phyloP scores from a whole-genome alignment of 2,797 vertebrate species.

The Okamejei kenojei region DNA sequence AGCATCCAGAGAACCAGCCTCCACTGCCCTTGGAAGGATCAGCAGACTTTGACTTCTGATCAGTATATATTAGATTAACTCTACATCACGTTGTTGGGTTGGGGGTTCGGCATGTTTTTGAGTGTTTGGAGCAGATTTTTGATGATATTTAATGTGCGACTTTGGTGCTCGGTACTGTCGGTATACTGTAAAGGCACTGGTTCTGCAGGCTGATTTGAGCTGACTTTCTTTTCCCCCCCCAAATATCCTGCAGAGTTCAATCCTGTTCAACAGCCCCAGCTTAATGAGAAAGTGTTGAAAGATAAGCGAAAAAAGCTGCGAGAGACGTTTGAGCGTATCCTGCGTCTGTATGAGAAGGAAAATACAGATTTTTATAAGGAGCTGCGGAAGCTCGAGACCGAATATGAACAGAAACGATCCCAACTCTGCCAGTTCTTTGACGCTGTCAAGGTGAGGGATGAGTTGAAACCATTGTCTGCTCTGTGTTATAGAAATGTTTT shows the following conservation, averaged over 20 bases:
- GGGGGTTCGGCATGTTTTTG: not conserved
- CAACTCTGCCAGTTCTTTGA: conserved; percentile 79
- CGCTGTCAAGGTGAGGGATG: conserved; percentile 65
- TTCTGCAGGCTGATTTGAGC: not conserved
- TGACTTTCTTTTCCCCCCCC: conserved; percentile 15
- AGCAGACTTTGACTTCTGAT: not conserved
- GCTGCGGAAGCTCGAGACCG: conserved; percentile 82
- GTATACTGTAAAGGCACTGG: not conserved
- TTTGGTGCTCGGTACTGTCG: not conserved
- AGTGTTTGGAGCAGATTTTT: not conserved
- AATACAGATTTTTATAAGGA: conserved; percentile 97
- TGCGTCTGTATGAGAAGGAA: conserved; percentile 88
- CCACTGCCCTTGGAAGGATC: not conserved
- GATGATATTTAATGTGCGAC: not conserved
- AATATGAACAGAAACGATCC: conserved; percentile 89
- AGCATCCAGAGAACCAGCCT: no score
- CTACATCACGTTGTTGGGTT: not conserved
- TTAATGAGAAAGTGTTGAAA: conserved; percentile 91
- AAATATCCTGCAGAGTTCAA: conserved; percentile 75
- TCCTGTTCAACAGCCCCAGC: conserved; percentile 80
- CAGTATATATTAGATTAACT: not conserved
- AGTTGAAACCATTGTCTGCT: not conserved
- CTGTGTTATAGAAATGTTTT: not conserved
- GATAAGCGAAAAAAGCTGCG: conserved; percentile 95
- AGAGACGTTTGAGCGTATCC: conserved; percentile 92